These are phyloP conservation scores for Latheticus oryzae DNA, from an alignment of 2,888 invertebrate species.

Conservation along the genomic window DNA sequence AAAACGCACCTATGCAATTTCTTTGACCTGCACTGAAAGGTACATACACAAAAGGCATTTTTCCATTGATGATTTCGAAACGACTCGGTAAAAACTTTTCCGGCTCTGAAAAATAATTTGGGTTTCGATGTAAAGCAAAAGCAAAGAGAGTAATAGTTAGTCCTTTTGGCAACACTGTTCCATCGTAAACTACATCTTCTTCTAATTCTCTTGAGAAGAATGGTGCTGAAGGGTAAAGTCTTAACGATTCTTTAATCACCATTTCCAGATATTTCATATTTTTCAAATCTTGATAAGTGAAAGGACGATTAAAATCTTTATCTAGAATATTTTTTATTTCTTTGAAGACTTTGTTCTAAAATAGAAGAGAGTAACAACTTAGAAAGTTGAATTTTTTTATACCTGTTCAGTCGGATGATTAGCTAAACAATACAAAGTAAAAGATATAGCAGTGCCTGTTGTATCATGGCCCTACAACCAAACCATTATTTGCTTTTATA, in stretches of 20 bases:
- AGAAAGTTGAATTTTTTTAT: background rate
- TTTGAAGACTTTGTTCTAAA: constrained; percentile 31
- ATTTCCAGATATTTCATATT: constrained; percentile 50
- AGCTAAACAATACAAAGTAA: constrained; percentile 64
- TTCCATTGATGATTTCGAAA: constrained; percentile 63
- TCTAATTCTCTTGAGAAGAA: constrained; percentile 63
- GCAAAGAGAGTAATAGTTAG: constrained; percentile 64
- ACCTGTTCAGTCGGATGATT: constrained; percentile 60
- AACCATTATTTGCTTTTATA: constrained; percentile 8
- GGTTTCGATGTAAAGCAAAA: constrained; percentile 67
- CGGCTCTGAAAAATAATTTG: constrained; percentile 69
- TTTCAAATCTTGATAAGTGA: constrained; percentile 42
- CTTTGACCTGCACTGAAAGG: constrained; percentile 75
- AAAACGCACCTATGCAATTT: constrained; percentile 71
- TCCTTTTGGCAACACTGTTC: constrained; percentile 58
- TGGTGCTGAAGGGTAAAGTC: constrained; percentile 69
- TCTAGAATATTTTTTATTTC: constrained; percentile 47
- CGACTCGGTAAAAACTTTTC: constrained; percentile 69
- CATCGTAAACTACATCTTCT: constrained; percentile 59
- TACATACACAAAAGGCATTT: constrained; percentile 69
- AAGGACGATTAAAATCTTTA: constrained; percentile 28
- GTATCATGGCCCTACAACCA: constrained; percentile 66
- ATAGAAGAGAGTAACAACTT: background rate
- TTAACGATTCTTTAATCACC: constrained; percentile 54
- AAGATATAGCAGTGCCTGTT: constrained; percentile 66